Evolutionary conservation across 2,888 invertebrate species (phyloP).

Genomic region (Drosophila nr. perissopoda): DNA sequence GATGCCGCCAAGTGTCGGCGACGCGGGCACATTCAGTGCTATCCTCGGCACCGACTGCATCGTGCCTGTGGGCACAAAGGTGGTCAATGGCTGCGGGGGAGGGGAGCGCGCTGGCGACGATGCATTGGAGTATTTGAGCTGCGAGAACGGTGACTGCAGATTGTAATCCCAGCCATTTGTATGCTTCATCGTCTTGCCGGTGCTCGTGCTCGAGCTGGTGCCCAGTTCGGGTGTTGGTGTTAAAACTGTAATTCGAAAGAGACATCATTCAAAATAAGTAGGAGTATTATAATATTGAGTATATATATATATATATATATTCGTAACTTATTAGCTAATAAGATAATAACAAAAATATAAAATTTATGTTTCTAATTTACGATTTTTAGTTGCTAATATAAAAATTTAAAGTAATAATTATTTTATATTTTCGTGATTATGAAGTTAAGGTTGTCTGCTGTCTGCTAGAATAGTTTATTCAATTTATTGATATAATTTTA

Average conservation of each 20-base stretch:
- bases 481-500: background rate
- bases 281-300: background rate
- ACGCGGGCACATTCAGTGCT: constrained; percentile 50
- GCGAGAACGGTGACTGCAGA: constrained; percentile 81
- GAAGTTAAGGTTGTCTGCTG: background rate
- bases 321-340: background rate
- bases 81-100: constrained; percentile 66
- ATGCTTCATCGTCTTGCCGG: constrained; percentile 79
- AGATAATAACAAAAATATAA: background rate
- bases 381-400: too few species aligned
- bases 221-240: constrained; percentile 76
- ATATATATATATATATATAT: background rate
- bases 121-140: constrained; percentile 71
- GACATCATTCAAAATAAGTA: background rate
- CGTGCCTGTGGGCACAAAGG: constrained; percentile 74
- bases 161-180: constrained; percentile 85
- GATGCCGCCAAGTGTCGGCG: constrained; percentile 15
- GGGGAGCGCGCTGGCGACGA: constrained; percentile 69
- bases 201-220: constrained; percentile 78
- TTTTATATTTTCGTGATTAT: background rate
- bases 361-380: background rate
- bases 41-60: constrained; percentile 66
- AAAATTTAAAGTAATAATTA: background rate
- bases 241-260: constrained; percentile 20
- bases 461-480: background rate